Evolutionary conservation across 2,888 invertebrate species (phyloP).

Genomic region (Ophioninae sp.): DNA sequence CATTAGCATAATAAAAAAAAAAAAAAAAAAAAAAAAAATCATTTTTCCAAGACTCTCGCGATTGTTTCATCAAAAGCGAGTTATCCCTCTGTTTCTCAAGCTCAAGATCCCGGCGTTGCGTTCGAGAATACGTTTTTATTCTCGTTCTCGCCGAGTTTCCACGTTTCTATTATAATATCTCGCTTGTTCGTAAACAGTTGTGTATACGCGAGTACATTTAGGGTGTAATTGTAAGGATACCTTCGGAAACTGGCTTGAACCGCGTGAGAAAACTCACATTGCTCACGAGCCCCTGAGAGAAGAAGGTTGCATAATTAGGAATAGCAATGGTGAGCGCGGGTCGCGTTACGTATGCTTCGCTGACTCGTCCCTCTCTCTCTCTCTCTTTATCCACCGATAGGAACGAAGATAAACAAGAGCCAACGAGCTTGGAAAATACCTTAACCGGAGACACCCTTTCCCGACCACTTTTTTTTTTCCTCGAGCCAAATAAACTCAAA

Average conservation of each 20-base stretch:
- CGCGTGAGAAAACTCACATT: slow-evolving; percentile 77
- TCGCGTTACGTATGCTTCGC: slow-evolving; percentile 58
- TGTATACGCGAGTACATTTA: background rate
- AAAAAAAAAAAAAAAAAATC: too few species aligned
- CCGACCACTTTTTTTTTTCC: slow-evolving; percentile 48
- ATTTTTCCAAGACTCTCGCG: too few species aligned
- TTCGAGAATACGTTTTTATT: too few species aligned
- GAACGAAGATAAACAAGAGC: slow-evolving; percentile 2
- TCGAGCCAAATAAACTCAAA: slow-evolving; percentile 1
- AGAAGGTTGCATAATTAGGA: slow-evolving; percentile 76
- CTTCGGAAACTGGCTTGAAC: slow-evolving; percentile 61
- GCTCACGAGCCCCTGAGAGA: slow-evolving; percentile 62
- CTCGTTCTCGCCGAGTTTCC: too few species aligned
- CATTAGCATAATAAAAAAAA: too few species aligned
- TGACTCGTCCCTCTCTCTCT: background rate
- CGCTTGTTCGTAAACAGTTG: background rate
- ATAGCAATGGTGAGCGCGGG: slow-evolving; percentile 71
- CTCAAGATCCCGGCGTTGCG: too few species aligned
- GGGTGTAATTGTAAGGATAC: slow-evolving; percentile 10
- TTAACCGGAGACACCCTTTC: slow-evolving; percentile 60
- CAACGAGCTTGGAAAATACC: slow-evolving; percentile 32
- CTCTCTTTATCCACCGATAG: slow-evolving; percentile 18
- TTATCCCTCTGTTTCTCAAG: too few species aligned
- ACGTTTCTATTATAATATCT: too few species aligned
- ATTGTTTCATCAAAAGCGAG: too few species aligned